Evolutionary conservation across 2,113 vertebrate species (phyloP), one percentile per base, ranked within the genome.

Genomic region (Thymallus thymallus): DNA sequence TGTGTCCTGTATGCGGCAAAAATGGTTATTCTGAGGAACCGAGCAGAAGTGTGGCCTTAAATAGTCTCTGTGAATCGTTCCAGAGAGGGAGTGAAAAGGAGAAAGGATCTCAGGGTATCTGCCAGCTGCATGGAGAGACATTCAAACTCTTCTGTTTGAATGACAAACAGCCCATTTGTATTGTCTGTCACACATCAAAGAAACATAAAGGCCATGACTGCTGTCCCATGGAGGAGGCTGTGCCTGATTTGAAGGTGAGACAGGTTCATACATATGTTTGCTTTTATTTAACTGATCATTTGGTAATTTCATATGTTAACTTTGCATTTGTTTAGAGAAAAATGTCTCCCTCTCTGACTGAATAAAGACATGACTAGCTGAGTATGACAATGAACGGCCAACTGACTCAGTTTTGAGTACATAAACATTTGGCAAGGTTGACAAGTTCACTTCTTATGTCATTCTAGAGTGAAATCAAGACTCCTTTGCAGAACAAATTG

Each of bases 101-200:
- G 75, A 32, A 81, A 41, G 72, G 76, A 16, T 1, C 14, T 51
- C 4, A 16, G 48, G 48, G 18, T 51, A 51, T 5, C 48, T 51
- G 48, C 48, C 16, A 62, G 0, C 35, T 79, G 0, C 92, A 92
- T 6, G 84, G 85, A 16, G 91, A 93, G 84, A 88, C 5, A 80
- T 85, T 92, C 0, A 93, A 92, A 78, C 91, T 93, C 0, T 93
- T 88, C 56, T 93, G 92, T 69, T 68, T 88, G 56, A 5, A 24
- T 45, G 92, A 93, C 77, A 32, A 82, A 29, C 80, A 79, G 80
- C 87, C 89, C 1, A 91, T 92, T 74, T 93, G 92, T 6, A 80
- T 92, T 63, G 87, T 92, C 0, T 93, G 92, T 69, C 86, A 89
- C 74, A 89, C 87, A 2, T 92, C 92, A 0, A 51, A 16, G 48